Percentiles rank a stretch among this genome's conserved stretches.
Conservation (phyloP, 1,140 invertebrate genomes). For the Zophobas atratus region DNA sequence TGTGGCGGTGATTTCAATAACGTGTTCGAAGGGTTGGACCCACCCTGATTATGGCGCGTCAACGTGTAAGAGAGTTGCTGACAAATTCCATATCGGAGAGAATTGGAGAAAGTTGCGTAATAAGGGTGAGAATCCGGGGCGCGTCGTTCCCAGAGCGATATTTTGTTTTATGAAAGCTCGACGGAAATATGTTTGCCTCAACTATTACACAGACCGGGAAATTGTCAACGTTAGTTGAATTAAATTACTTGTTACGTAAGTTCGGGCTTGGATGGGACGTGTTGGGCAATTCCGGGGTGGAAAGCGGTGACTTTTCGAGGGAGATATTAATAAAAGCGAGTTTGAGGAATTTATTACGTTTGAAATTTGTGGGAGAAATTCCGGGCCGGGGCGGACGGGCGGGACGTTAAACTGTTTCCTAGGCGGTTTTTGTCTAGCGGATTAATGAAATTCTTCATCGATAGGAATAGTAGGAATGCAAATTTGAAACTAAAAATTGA, state of each 20-base stretch:
- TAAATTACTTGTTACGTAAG: conserved; percentile 10
- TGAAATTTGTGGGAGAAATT: too few relatives aligned
- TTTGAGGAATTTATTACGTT: too few relatives aligned
- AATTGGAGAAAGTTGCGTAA: conserved; percentile 6
- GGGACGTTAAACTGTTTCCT: too few relatives aligned
- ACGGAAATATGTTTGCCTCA: conserved; percentile 2
- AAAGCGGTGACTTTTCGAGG: too few relatives aligned
- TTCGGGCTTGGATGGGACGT: neutral
- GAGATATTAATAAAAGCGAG: too few relatives aligned
- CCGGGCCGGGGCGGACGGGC: too few relatives aligned
- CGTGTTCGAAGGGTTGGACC: neutral
- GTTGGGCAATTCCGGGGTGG: too few relatives aligned
- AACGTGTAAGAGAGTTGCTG: neutral
- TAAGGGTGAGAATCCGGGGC: neutral
- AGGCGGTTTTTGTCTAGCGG: too few relatives aligned
- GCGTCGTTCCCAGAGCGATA: conserved; percentile 17
- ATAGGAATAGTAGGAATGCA: too few relatives aligned
- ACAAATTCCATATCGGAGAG: conserved; percentile 19
- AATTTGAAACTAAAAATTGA: too few relatives aligned
- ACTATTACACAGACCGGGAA: conserved; percentile 11
- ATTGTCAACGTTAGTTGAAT: conserved; percentile 20
- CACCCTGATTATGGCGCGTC: conserved; percentile 32
- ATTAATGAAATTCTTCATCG: too few relatives aligned
- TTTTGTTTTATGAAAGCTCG: conserved; percentile 11
- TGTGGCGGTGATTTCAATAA: neutral